Evolutionary conservation across 2,113 vertebrate species (phyloP).

Genomic region (Saimiri boliviensis): DNA sequence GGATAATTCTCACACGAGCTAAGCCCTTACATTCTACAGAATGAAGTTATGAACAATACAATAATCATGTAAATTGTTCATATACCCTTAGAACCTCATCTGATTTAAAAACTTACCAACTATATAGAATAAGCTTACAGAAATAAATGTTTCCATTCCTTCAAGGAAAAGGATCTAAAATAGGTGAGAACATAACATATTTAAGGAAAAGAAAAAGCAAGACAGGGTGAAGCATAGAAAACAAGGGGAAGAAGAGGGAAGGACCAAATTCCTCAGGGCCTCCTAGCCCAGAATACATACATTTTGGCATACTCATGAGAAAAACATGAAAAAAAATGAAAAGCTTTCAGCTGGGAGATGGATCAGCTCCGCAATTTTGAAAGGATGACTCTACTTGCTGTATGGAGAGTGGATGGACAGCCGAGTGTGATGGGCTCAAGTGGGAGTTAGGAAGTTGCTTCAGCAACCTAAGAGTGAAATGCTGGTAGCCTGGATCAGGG

Average conservation of each 20-base stretch:
- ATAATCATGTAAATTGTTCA: not conserved
- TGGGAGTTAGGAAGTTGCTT: not conserved
- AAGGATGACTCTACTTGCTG: not conserved
- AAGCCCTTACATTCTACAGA: not conserved
- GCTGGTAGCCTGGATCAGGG: not conserved
- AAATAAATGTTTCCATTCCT: slow-evolving; percentile 9
- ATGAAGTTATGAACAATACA: not conserved
- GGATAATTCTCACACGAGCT: not conserved
- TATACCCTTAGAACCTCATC: not conserved
- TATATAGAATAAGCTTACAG: not conserved
- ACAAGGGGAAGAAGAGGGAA: not conserved
- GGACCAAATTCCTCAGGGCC: not conserved
- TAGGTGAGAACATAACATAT: not conserved
- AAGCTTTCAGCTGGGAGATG: not conserved
- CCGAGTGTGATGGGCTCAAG: not conserved
- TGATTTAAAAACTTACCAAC: slow-evolving; percentile 42
- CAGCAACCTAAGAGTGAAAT: not conserved
- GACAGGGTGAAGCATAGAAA: not conserved
- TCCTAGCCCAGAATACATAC: not conserved
- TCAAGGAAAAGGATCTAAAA: not conserved
- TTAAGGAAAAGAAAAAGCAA: slow-evolving; percentile 1
- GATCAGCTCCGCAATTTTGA: not conserved
- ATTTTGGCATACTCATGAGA: not conserved
- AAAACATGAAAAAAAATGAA: not conserved
- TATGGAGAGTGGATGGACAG: not conserved